Conservation (phyloP, 2,888 invertebrate species). For the Ypsolopha scabrella region DNA sequence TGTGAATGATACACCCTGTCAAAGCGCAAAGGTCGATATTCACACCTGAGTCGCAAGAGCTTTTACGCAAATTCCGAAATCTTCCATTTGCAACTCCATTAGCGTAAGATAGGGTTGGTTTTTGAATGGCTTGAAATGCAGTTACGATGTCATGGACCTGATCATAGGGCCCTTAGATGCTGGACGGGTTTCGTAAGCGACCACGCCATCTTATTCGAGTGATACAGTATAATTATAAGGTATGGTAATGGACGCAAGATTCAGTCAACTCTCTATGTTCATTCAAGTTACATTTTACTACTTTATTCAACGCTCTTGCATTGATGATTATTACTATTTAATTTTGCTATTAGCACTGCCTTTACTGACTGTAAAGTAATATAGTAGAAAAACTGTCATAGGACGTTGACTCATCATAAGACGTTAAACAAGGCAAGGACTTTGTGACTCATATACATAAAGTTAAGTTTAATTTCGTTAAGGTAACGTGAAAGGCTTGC, state of each 20-base stretch:
- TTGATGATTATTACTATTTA: too few relatives aligned
- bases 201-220: constrained; percentile 60
- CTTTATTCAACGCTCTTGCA: too few relatives aligned
- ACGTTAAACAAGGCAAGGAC: too few relatives aligned
- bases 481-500: too few relatives aligned
- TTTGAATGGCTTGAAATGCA: neutral
- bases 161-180: constrained; percentile 51
- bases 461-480: too few relatives aligned
- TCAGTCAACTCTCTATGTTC: constrained; percentile 19
- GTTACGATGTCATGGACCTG: neutral
- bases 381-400: too few relatives aligned
- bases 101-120: neutral
- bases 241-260: constrained; percentile 35
- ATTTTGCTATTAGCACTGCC: too few relatives aligned
- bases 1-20: neutral
- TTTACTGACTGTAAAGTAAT: too few relatives aligned
- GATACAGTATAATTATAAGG: constrained; percentile 67
- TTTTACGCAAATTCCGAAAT: neutral
- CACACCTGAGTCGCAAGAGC: neutral
- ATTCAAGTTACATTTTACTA: constrained; percentile 13
- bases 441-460: too few relatives aligned
- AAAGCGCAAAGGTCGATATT: neutral
- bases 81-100: neutral
- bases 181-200: constrained; percentile 58
- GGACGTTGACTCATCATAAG: too few relatives aligned